Percentiles rank a stretch among this genome's conserved stretches.
Conservation (phyloP, 92 coral and sea anemone genomes). For the Isaurus tuberculatus region DNA sequence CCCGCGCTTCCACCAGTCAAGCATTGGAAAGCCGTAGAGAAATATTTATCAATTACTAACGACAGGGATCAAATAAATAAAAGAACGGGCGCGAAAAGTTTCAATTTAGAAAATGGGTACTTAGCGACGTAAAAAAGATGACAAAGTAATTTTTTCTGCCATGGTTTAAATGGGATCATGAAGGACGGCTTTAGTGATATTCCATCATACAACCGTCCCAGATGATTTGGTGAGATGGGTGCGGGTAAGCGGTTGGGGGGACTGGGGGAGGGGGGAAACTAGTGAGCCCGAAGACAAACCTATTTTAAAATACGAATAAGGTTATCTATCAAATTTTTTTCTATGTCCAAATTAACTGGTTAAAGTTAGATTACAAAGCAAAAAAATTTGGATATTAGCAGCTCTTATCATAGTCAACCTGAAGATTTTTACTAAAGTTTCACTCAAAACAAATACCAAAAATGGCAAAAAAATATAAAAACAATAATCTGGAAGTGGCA, state of each 20-base stretch:
- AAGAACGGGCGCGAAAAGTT: background rate
- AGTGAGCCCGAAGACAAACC: too few relatives aligned
- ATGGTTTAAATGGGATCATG: background rate
- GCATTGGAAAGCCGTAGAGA: background rate
- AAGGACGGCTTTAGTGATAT: background rate
- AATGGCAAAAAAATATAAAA: too few relatives aligned
- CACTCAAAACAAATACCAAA: background rate
- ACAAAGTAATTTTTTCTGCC: background rate
- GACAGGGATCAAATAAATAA: background rate
- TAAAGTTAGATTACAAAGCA: too few relatives aligned
- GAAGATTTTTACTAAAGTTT: background rate
- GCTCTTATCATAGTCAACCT: too few relatives aligned
- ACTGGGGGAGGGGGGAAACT: too few relatives aligned
- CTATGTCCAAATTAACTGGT: too few relatives aligned
- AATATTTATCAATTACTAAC: slow-evolving; percentile 7
- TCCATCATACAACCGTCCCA: background rate
- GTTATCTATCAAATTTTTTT: too few relatives aligned
- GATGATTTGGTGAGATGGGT: too few relatives aligned
- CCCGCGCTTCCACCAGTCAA: slow-evolving; percentile 22
- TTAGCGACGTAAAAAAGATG: background rate
- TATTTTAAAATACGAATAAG: too few relatives aligned
- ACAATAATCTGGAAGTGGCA: background rate
- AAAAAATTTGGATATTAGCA: background rate
- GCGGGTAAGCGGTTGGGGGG: too few relatives aligned
- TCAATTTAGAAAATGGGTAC: background rate